phyloP scores from a whole-genome alignment of 2,113 vertebrate genomes.

The Crotalus helleri region DNA sequence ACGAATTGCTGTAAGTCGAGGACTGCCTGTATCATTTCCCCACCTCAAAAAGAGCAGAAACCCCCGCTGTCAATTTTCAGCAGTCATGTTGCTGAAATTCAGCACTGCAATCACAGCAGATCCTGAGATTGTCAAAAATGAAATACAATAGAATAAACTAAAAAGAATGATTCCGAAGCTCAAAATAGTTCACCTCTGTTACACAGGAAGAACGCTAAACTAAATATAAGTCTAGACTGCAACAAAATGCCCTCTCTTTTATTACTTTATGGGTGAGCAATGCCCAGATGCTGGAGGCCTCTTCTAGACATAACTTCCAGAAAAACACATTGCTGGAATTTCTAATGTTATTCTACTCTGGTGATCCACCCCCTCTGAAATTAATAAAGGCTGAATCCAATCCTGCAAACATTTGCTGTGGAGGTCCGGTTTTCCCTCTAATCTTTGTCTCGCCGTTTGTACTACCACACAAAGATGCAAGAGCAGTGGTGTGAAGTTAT shows the following conservation, averaged over 20 bases:
- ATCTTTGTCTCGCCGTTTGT: conserved; percentile 6
- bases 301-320: background rate
- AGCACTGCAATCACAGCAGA: background rate
- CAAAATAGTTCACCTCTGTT: background rate
- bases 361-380: background rate
- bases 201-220: background rate
- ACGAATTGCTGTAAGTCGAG: no score
- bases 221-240: background rate
- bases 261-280: background rate
- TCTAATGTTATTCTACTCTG: background rate
- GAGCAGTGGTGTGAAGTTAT: background rate
- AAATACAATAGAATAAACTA: background rate
- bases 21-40: no score
- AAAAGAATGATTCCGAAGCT: background rate
- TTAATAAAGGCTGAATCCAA: background rate
- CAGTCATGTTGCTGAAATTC: background rate
- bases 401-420: background rate
- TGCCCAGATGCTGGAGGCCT: background rate
- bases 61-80: background rate
- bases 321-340: background rate
- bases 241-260: background rate
- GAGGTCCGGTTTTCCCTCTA: background rate
- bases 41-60: background rate
- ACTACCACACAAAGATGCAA: conserved; percentile 1
- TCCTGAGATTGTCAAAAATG: background rate